These are phyloP conservation scores for Trachops cirrhosus DNA, from an alignment of 2,797 vertebrate species.

Conservation along the genomic window DNA sequence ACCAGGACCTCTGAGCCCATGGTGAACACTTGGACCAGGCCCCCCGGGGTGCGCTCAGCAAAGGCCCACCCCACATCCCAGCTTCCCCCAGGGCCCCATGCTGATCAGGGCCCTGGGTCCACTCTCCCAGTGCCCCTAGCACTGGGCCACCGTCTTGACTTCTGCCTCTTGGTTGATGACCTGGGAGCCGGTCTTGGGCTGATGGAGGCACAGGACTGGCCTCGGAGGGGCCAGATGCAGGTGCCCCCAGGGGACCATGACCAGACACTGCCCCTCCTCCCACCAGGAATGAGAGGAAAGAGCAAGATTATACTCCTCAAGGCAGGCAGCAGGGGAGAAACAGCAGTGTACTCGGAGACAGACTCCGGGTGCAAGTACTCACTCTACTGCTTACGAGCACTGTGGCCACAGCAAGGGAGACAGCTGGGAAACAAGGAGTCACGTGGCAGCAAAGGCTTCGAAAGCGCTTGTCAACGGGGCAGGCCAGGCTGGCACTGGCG, in stretches of 20 bases:
- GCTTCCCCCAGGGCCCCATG: accelerated
- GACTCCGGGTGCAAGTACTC: not conserved
- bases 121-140: not conserved
- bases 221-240: not conserved
- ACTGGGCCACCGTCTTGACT: not conserved
- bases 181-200: not conserved
- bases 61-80: not conserved
- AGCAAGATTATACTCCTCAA: not conserved
- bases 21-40: too few species aligned
- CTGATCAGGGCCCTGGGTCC: not conserved
- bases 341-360: not conserved
- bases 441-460: not conserved
- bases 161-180: not conserved
- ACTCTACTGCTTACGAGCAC: not conserved
- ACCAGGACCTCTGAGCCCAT: not conserved
- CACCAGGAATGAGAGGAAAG: not conserved
- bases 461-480: accelerated
- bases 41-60: accelerated
- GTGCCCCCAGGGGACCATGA: not conserved
- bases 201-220: not conserved
- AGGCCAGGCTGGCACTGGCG: not conserved
- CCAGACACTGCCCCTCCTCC: not conserved
- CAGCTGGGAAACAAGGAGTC: not conserved
- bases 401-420: not conserved
- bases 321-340: not conserved